Evolutionary conservation across 2,888 invertebrate genomes (phyloP).

Genomic region (Glaucopsyche alexis): DNA sequence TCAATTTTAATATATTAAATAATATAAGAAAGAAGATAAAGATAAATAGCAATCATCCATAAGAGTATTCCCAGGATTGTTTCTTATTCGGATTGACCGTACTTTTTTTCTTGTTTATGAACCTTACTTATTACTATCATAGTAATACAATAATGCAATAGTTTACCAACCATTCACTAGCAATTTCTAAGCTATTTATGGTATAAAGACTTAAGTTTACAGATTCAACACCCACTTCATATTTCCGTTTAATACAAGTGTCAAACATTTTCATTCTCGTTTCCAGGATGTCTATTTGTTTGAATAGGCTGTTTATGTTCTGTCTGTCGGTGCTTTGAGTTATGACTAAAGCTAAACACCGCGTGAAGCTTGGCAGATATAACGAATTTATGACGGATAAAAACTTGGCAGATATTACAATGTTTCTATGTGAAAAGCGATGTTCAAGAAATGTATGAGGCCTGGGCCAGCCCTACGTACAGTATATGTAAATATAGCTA

Average conservation of each 20-base stretch:
- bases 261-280: constrained; percentile 5
- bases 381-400: background rate
- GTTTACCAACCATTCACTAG: background rate
- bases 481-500: too few species aligned
- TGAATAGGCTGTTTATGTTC: background rate
- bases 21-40: too few species aligned
- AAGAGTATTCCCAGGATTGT: too few species aligned
- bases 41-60: too few species aligned
- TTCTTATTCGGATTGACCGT: too few species aligned
- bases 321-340: background rate
- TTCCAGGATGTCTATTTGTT: background rate
- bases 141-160: background rate
- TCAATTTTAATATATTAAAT: too few species aligned
- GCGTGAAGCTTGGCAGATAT: background rate
- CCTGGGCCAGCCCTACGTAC: too few species aligned
- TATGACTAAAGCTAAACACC: constrained; percentile 7
- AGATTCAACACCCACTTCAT: background rate
- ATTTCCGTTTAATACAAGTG: constrained; percentile 13
- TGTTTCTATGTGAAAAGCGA: background rate
- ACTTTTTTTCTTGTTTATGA: background rate
- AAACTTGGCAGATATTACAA: background rate
- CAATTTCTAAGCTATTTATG: background rate
- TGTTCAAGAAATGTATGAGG: too few species aligned
- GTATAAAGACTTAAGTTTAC: background rate
- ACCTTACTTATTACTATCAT: background rate